Conservation (phyloP, 1,140 invertebrate species). For the Xylocopa sonorina region DNA sequence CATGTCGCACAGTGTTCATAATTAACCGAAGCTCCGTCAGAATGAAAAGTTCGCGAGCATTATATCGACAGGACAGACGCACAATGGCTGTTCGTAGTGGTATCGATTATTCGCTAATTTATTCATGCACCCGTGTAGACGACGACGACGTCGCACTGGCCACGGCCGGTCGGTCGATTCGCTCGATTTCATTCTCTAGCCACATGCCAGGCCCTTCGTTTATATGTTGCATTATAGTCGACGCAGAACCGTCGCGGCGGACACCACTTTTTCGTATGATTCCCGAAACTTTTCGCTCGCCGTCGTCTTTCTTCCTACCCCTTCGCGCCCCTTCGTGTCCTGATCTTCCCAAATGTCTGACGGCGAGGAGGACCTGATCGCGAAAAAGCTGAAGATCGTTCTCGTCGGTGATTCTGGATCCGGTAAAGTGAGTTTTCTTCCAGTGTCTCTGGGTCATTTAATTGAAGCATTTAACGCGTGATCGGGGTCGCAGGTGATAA, state of each 20-base stretch:
- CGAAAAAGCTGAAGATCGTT: conserved; percentile 90
- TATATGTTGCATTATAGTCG: conserved; percentile 57
- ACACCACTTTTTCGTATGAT: conserved; percentile 53
- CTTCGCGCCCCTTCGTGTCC: neutral
- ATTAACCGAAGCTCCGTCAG: neutral
- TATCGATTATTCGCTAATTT: conserved; percentile 75
- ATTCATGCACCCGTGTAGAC: conserved; percentile 63
- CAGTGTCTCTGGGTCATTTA: neutral
- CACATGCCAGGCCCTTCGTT: conserved; percentile 54
- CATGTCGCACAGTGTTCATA: neutral
- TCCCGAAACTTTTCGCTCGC: neutral
- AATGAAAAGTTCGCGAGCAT: neutral
- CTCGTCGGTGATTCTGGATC: conserved; percentile 90
- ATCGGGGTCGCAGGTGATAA: neutral
- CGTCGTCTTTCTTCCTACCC: neutral
- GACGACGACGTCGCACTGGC: conserved; percentile 65
- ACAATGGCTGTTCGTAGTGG: conserved; percentile 20
- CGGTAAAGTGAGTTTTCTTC: conserved; percentile 88
- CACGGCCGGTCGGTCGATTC: conserved; percentile 65
- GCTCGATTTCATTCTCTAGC: conserved; percentile 52
- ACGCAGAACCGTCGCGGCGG: conserved; percentile 24
- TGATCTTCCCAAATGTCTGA: conserved; percentile 83
- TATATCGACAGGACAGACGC: conserved; percentile 28
- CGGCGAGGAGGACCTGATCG: conserved; percentile 86
- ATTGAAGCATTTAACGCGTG: neutral